Evolutionary conservation across 1,140 invertebrate genomes (phyloP).

Genomic region (Bombus breviceps): DNA sequence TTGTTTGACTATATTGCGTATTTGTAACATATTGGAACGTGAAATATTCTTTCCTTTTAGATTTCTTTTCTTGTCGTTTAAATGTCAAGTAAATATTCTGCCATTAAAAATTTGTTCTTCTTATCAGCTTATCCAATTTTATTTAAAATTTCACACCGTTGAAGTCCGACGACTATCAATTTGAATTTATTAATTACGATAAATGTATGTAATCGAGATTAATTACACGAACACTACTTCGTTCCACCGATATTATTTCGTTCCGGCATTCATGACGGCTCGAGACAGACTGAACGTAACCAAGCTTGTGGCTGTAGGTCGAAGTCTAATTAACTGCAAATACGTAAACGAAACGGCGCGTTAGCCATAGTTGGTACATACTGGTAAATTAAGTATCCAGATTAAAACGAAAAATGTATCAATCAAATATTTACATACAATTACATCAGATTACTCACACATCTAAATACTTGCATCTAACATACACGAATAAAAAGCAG

Average conservation of each 20-base stretch:
- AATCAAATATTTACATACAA: not conserved
- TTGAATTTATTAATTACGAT: not conserved
- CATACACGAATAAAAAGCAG: not conserved
- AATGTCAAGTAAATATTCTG: too few species aligned
- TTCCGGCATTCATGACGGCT: not conserved
- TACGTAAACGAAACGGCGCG: not conserved
- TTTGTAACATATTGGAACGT: not conserved
- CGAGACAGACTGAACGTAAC: not conserved
- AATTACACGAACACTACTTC: not conserved
- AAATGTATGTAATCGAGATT: not conserved
- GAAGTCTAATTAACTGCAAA: slow-evolving; percentile 37
- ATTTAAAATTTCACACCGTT: too few species aligned
- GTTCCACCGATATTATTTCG: not conserved
- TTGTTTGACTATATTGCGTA: not conserved
- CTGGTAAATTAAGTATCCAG: not conserved
- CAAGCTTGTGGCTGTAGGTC: not conserved
- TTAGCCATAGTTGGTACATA: not conserved
- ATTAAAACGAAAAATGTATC: not conserved
- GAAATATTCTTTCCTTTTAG: not conserved
- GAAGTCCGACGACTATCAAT: too few species aligned
- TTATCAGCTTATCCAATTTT: too few species aligned
- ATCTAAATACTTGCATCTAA: too few species aligned
- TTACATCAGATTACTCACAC: not conserved
- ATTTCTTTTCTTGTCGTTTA: not conserved
- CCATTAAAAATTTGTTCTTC: too few species aligned